Conservation (phyloP, 2,888 invertebrate genomes). For the Agriopis leucophaearia region DNA sequence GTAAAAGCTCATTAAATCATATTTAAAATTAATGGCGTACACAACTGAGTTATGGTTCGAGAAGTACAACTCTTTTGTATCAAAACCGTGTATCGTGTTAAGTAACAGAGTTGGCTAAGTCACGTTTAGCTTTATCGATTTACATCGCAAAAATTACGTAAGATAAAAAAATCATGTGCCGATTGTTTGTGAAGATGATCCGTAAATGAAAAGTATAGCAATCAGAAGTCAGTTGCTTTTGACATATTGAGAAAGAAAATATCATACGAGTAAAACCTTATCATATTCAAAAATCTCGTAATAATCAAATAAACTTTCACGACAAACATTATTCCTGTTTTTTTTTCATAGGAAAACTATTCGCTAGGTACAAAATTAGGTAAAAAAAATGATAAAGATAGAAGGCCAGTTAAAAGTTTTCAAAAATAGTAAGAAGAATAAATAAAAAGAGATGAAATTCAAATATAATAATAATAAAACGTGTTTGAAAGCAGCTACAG, state of each 20-base stretch:
- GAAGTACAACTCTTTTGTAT: constrained; percentile 72
- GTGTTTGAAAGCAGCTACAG: too few species aligned
- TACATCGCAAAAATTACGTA: constrained; percentile 72
- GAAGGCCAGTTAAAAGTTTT: too few species aligned
- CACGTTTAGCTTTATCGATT: constrained; percentile 75
- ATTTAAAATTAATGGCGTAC: constrained; percentile 76
- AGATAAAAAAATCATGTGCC: constrained; percentile 58
- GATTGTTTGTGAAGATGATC: constrained; percentile 38
- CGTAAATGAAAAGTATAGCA: neutral
- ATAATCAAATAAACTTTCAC: too few species aligned
- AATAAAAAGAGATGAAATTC: too few species aligned
- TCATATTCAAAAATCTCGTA: too few species aligned
- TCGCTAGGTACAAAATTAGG: too few species aligned
- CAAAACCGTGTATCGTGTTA: constrained; percentile 68
- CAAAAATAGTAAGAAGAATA: too few species aligned
- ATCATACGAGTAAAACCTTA: neutral
- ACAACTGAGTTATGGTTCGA: constrained; percentile 71
- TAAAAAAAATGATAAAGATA: too few species aligned
- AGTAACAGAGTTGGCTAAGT: constrained; percentile 76
- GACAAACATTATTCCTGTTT: too few species aligned
- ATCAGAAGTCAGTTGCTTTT: neutral
- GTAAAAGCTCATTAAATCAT: constrained; percentile 69
- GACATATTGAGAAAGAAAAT: neutral
- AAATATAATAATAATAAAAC: too few species aligned
- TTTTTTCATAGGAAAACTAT: too few species aligned